These are phyloP conservation scores for Amphipyra berbera DNA, from an alignment of 2,888 invertebrate species.

Conservation along the genomic window DNA sequence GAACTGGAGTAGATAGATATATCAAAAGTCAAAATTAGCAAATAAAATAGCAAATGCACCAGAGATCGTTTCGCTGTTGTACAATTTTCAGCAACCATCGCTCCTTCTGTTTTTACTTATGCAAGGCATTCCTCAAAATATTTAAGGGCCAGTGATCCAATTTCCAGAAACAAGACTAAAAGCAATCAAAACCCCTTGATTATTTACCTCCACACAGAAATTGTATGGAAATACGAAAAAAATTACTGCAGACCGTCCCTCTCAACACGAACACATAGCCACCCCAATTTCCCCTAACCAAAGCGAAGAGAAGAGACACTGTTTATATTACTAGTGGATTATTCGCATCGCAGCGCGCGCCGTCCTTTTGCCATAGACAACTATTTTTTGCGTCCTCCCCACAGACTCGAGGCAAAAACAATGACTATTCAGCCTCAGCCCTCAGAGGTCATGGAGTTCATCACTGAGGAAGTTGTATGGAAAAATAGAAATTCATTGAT, in stretches of 20 bases:
- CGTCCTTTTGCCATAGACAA: conserved; percentile 54
- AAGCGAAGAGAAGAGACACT: conserved; percentile 70
- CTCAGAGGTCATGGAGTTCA: conserved; percentile 60
- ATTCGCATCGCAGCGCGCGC: conserved; percentile 64
- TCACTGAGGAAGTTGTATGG: conserved; percentile 29
- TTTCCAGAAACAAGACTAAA: too few relatives aligned
- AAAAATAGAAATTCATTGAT: conserved; percentile 30
- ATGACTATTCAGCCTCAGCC: conserved; percentile 57
- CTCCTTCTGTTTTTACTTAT: too few relatives aligned
- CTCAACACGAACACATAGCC: conserved; percentile 33
- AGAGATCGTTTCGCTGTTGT: too few relatives aligned
- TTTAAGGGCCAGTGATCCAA: too few relatives aligned
- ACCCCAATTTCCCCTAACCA: conserved; percentile 61
- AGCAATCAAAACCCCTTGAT: too few relatives aligned
- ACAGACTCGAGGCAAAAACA: conserved; percentile 52
- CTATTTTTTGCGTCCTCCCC: conserved; percentile 56
- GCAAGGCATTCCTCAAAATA: too few relatives aligned
- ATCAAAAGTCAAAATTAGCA: too few relatives aligned
- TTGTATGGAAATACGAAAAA: background rate
- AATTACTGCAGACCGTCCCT: conserved; percentile 15
- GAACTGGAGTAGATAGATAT: too few relatives aligned
- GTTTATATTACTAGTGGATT: conserved; percentile 78
- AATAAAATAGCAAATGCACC: background rate
- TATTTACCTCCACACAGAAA: too few relatives aligned
- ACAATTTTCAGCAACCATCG: too few relatives aligned